Evolutionary conservation across 2,113 vertebrate species (phyloP), one percentile per base, ranked within the genome.

Genomic region (Phoenicopterus ruber): DNA sequence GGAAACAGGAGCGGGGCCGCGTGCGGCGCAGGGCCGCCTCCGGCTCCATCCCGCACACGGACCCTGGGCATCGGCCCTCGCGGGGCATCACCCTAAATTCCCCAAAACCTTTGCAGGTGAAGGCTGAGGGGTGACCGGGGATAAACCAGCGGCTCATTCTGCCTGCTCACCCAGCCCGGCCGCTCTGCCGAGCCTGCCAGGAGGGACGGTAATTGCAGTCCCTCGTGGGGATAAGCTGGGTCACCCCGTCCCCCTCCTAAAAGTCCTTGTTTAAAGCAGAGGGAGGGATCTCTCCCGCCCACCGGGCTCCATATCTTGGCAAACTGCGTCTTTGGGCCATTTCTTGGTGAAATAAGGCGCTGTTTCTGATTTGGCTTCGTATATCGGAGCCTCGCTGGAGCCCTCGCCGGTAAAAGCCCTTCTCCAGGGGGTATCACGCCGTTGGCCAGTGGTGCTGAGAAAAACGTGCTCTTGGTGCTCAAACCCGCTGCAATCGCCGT

Each of bases 361-460:
- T 50, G 38, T 32, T 86, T 91, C 67, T 95, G 54, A 22, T 90
- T 72, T 6, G 11, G 66, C 32, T 84, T 50, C 5, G 0, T 42
- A 3, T 13, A 55, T 16, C 1, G 2, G 80, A 79, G 36, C 20
- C 47, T 83, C 1, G 1, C 47, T 46, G 69, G 32, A 76, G 49
- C 36, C 7, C 14, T 63, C 1, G 5, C 58, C 3, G 1, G 58
- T 36, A 47, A 65, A 74, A 88, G 7, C 8, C 18, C 22, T 81
- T 81, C 59, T 80, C 22, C 0, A 0, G 21, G 11, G 16, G 10
- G 0, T n/a, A 59, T 40, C 36, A 10, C 13, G 70, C 13, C 50
- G 25, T 52, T 0, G 0, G 54, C 21, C 24, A 17, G 7, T 0
- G 0, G 10, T 34, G 50, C n/a, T 11, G 8, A 57, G 69, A 24